Evolutionary conservation across 2,888 invertebrate species (phyloP).

Genomic region (Drosophila kuntzei): DNA sequence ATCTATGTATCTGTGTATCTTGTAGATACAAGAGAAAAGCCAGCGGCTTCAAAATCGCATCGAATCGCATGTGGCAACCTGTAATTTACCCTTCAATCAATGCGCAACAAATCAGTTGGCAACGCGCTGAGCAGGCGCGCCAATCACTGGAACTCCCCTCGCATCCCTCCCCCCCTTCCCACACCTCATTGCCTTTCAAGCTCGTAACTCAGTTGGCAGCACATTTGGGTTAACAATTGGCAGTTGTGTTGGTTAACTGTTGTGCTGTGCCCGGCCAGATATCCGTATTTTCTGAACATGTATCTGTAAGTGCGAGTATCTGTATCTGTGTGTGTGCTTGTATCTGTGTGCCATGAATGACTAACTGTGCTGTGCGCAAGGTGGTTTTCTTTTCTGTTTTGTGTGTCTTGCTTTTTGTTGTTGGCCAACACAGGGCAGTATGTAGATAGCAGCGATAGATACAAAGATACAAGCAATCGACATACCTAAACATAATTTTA

Average conservation of each 20-base stretch:
- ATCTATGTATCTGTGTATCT: constrained; percentile 48
- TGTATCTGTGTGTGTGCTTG: constrained; percentile 17
- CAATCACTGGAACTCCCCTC: constrained; percentile 38
- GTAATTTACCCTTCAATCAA: constrained; percentile 82
- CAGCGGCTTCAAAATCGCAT: constrained; percentile 48
- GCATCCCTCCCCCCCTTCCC: not conserved
- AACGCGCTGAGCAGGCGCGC: constrained; percentile 75
- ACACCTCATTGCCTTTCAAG: constrained; percentile 14
- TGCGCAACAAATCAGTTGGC: constrained; percentile 79
- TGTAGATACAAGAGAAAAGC: constrained; percentile 56
- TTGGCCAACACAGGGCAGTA: constrained; percentile 36
- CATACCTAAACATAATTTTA: constrained; percentile 30
- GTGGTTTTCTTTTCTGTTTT: constrained; percentile 63
- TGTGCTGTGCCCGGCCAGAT: constrained; percentile 62
- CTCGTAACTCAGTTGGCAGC: constrained; percentile 76
- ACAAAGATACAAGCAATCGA: constrained; percentile 50
- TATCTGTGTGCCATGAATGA: constrained; percentile 60
- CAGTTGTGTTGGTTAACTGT: constrained; percentile 70
- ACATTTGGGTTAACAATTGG: constrained; percentile 79
- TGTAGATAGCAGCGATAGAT: constrained; percentile 33
- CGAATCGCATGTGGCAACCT: constrained; percentile 79
- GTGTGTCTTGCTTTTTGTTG: constrained; percentile 28
- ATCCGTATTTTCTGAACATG: constrained; percentile 47
- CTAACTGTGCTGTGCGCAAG: constrained; percentile 76
- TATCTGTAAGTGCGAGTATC: constrained; percentile 18